Conservation (phyloP, 2,113 vertebrate species). For the Dasyornis broadbenti region DNA sequence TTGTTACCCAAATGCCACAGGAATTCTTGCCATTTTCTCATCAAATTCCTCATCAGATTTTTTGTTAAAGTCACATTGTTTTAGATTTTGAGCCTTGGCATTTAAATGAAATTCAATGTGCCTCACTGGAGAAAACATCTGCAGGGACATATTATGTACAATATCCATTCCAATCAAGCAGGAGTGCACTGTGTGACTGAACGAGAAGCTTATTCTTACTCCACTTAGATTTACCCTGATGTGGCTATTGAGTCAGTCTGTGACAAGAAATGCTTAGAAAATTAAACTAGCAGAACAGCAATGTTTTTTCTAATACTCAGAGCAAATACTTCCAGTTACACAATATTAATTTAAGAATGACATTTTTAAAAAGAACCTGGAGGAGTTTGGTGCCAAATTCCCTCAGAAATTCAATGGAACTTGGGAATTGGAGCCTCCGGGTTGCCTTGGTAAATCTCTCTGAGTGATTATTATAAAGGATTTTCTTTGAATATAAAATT, state of each 20-base stretch:
- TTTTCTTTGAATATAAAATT: not conserved
- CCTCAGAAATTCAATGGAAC: not conserved
- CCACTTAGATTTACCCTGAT: constrained; percentile 69
- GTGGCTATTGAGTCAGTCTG: constrained; percentile 74
- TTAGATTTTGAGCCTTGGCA: constrained; percentile 82
- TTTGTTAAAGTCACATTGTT: constrained; percentile 85
- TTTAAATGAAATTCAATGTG: constrained; percentile 83
- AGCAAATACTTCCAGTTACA: constrained; percentile 63
- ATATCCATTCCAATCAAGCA: constrained; percentile 79
- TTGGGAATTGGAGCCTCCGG: not conserved
- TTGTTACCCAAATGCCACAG: constrained; percentile 87
- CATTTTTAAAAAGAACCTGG: not conserved
- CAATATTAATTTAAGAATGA: constrained; percentile 56
- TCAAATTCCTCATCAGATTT: constrained; percentile 84
- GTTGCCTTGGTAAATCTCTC: not conserved
- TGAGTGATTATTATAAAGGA: not conserved
- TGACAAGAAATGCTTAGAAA: constrained; percentile 70
- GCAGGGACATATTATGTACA: constrained; percentile 81
- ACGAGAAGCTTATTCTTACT: constrained; percentile 71
- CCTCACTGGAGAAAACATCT: constrained; percentile 81
- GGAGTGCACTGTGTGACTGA: constrained; percentile 69
- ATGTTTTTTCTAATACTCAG: constrained; percentile 54
- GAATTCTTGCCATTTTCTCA: constrained; percentile 87
- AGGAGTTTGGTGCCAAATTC: not conserved
- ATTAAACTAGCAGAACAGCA: constrained; percentile 67